Conservation (phyloP, 2,113 vertebrate species). For the Azemiops feae region DNA sequence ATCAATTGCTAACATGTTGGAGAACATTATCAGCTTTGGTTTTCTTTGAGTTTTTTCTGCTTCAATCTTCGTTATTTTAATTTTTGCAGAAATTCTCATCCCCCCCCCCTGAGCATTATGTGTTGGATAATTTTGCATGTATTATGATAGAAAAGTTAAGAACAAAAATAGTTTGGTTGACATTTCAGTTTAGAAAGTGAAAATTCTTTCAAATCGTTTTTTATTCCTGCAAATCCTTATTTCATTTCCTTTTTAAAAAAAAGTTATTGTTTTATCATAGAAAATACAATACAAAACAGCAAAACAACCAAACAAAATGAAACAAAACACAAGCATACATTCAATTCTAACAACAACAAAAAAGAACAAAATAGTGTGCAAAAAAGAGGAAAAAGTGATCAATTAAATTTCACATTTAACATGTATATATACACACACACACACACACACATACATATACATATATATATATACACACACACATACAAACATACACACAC, state of each 20-base stretch:
- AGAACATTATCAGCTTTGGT: background rate
- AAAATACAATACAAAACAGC: no score
- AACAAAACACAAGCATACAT: no score
- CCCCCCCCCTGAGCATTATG: background rate
- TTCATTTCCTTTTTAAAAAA: background rate
- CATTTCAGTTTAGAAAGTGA: background rate
- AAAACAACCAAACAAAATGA: no score
- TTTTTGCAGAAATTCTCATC: background rate
- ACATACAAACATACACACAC: no score
- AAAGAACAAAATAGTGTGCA: no score
- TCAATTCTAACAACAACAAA: no score
- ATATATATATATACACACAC: no score
- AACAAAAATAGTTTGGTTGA: background rate
- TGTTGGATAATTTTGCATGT: background rate
- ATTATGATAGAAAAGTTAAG: background rate
- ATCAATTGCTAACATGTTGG: conserved; percentile 29
- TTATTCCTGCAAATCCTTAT: background rate
- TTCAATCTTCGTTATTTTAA: background rate
- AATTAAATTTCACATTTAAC: no score
- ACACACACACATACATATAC: no score
- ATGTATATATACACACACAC: no score
- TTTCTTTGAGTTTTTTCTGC: background rate
- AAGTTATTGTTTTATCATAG: no score
- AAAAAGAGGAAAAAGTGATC: no score
- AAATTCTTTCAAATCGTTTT: background rate